Evolutionary conservation across 2,113 vertebrate genomes (phyloP).

Genomic region (Mixornis gularis): DNA sequence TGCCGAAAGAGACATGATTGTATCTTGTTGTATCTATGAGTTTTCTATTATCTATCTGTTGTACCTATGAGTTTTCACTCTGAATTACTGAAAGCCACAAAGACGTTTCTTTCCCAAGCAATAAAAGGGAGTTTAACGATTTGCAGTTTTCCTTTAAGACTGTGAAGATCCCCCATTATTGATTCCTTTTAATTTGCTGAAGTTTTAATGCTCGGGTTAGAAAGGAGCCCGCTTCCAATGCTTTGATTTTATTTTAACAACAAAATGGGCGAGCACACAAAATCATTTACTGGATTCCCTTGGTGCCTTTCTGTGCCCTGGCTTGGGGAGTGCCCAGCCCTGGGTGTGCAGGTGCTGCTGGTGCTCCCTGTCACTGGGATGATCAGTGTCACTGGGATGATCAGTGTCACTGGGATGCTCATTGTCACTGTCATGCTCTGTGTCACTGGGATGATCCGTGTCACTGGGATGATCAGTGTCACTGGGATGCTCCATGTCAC

Average conservation of each 20-base stretch:
- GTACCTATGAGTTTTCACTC: neutral
- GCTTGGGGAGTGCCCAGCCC: too few relatives aligned
- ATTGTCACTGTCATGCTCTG: too few relatives aligned
- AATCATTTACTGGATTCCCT: neutral
- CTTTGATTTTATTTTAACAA: neutral
- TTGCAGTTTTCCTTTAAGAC: neutral
- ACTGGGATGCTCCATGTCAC: neutral
- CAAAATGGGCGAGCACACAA: fast-evolving
- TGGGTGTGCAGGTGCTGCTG: neutral
- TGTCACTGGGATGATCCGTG: too few relatives aligned
- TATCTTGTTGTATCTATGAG: too few relatives aligned
- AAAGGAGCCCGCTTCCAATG: neutral
- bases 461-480: too few relatives aligned
- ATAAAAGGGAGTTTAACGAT: neutral
- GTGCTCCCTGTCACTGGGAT: neutral
- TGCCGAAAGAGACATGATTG: neutral
- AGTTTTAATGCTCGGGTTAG: neutral
- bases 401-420: neutral
- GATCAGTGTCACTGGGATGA: neutral
- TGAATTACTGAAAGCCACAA: neutral
- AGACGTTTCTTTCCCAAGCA: neutral
- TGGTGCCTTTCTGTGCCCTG: fast-evolving
- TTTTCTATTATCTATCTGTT: too few relatives aligned
- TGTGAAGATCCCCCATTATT: neutral
- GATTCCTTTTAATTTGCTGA: neutral